phyloP scores from a whole-genome alignment of 2,888 invertebrate species.

The Formica aserva region DNA sequence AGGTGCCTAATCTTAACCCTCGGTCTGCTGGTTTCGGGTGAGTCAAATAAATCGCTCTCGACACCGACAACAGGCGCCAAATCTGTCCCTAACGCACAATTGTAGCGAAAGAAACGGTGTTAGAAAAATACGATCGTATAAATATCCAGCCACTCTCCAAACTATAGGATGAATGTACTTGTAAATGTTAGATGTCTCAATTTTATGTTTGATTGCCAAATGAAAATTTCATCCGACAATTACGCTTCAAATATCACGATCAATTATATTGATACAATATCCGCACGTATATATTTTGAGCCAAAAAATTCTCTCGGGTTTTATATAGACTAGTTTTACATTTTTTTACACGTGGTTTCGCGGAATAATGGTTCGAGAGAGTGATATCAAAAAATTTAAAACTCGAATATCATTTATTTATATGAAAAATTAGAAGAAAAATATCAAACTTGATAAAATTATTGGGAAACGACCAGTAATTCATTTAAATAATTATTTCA shows the following conservation, averaged over 20 bases:
- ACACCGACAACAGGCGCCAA: constrained; percentile 26
- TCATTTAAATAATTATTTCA: neutral
- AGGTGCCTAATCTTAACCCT: constrained; percentile 83
- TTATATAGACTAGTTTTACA: neutral
- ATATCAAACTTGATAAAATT: neutral
- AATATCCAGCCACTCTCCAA: constrained; percentile 5
- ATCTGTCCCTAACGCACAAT: constrained; percentile 10
- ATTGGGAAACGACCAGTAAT: neutral
- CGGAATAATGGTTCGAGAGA: neutral
- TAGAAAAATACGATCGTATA: neutral
- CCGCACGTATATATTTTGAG: neutral
- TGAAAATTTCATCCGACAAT: constrained; percentile 1
- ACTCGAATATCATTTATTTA: neutral
- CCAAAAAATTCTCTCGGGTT: neutral
- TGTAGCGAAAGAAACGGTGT: neutral
- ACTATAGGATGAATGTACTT: neutral
- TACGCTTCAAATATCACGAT: neutral
- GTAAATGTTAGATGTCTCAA: neutral
- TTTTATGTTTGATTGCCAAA: constrained; percentile 11
- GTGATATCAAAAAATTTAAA: constrained; percentile 8
- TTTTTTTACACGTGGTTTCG: neutral
- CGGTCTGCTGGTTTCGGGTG: constrained; percentile 83
- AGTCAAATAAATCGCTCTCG: constrained; percentile 70
- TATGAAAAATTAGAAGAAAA: neutral
- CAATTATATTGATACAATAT: neutral